phyloP scores from a whole-genome alignment of 2,113 vertebrate species.

The Grammomys dolichurus region DNA sequence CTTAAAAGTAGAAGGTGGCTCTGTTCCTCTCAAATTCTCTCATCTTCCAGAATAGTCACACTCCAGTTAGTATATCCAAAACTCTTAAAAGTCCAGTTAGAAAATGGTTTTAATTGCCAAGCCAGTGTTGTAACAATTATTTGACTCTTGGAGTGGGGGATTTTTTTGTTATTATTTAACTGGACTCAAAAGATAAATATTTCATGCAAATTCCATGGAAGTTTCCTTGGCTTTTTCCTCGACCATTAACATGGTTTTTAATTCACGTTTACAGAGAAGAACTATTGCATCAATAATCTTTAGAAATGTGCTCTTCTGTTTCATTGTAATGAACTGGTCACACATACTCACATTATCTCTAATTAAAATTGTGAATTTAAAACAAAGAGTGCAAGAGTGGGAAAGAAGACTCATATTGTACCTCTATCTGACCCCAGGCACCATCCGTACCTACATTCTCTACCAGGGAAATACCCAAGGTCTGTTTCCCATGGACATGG shows the following conservation, averaged over 20 bases:
- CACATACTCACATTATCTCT: background rate
- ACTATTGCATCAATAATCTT: background rate
- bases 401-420: background rate
- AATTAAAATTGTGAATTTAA: background rate
- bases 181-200: background rate
- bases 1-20: background rate
- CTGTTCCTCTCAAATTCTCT: background rate
- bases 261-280: background rate
- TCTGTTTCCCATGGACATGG: background rate
- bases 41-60: background rate
- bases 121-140: background rate
- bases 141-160: background rate
- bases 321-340: background rate
- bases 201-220: background rate
- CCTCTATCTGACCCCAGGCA: rapidly evolving
- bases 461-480: background rate
- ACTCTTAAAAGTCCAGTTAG: background rate
- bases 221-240: background rate
- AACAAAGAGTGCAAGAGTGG: background rate
- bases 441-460: background rate
- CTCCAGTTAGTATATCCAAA: conserved; percentile 4
- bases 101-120: background rate
- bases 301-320: background rate
- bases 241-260: background rate
- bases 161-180: background rate